phyloP scores from a whole-genome alignment of 2,888 invertebrate species.

The Cephalotes varians region DNA sequence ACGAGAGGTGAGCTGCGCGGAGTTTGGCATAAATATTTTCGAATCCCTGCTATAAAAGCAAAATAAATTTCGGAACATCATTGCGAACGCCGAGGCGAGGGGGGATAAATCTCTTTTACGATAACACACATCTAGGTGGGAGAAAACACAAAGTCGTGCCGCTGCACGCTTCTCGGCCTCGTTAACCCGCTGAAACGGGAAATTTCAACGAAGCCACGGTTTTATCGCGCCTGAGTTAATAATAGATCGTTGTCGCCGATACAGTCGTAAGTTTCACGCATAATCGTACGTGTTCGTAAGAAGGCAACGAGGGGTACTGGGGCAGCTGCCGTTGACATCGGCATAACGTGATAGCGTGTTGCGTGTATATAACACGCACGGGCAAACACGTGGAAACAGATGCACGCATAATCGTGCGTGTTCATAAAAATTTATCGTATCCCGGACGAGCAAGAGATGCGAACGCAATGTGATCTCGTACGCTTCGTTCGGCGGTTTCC shows the following conservation, averaged over 20 bases:
- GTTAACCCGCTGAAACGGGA: conserved; percentile 42
- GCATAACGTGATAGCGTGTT: conserved; percentile 58
- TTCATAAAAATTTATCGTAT: conserved; percentile 44
- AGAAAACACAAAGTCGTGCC: neutral
- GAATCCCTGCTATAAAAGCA: conserved; percentile 25
- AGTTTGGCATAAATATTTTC: neutral
- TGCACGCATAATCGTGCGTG: conserved; percentile 54
- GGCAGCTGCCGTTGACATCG: conserved; percentile 65
- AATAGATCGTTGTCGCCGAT: conserved; percentile 57
- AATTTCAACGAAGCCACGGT: conserved; percentile 41
- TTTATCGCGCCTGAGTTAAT: conserved; percentile 60
- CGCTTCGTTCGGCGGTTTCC: neutral
- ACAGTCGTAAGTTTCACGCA: conserved; percentile 37
- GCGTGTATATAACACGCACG: conserved; percentile 19
- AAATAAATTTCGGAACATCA: conserved; percentile 23
- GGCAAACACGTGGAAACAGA: conserved; percentile 64
- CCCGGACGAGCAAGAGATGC: neutral
- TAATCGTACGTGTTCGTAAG: too few relatives aligned
- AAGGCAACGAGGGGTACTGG: conserved; percentile 9
- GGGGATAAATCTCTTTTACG: conserved; percentile 41
- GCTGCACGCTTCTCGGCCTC: conserved; percentile 11
- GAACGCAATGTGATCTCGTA: neutral
- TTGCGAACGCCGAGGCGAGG: neutral
- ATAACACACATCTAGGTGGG: conserved; percentile 10
- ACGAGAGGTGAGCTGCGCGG: neutral